Evolutionary conservation across 2,888 invertebrate genomes (phyloP), one percentile per base, ranked within the genome.

Genomic region (Serrognathus titanus): DNA sequence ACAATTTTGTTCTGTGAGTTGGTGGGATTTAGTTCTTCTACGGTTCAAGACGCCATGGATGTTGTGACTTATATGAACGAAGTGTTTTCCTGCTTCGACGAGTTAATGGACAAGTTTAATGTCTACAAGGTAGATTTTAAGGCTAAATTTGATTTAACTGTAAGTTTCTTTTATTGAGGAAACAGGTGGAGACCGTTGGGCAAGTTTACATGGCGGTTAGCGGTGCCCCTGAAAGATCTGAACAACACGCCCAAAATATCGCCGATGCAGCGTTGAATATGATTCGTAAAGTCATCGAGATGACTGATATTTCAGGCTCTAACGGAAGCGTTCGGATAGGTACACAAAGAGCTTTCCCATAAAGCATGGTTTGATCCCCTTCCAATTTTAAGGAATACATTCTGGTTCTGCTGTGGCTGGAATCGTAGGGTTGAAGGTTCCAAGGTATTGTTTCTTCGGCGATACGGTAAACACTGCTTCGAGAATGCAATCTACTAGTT

Each of bases 401-500:
- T 89, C 92, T 0, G 94, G 94, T 0, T 87, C 92, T 0, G 92
- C 92, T 31, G 93, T 93, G 3, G 94, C 92, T 0, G 94, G 94
- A 1, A 89, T 94, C 16, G 89, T 94, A 0, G 94, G 94, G 0
- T 78, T 89, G 40, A 90, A 92, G 69, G 86, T 92, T 50, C 93
- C 92, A 0, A 83, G 93, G 64, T 94, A 92, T 75, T 94, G 94
- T 68, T 85, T 95, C 48, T 94, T 94, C 61, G 94, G 94, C 0
- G 94, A 94, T 74, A 91, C 94, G 0, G 92, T 95, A 13, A 95
- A 95, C 73, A 94, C 92, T 0, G 94, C 94, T 1, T 92, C 94
- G 2, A 83, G 94, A 55, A 94, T 94, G 94, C 94, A 94, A 73
- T 83, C 86, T 1, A 82, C 83, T 12, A 83, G 85, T 64, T 70